Conservation (phyloP, 2,797 vertebrate species). For the Esox masquinongy region DNA sequence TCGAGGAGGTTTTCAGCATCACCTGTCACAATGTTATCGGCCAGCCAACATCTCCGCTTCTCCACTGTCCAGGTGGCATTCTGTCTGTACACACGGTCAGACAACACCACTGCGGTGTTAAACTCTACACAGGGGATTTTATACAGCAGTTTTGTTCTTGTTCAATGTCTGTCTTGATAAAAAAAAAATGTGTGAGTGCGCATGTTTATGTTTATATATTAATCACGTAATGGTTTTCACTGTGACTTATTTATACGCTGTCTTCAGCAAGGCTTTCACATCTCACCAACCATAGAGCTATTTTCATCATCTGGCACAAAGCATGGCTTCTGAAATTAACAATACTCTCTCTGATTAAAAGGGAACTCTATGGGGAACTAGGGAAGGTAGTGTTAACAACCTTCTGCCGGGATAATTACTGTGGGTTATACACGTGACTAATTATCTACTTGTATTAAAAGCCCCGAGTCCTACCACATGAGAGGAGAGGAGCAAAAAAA, state of each 20-base stretch:
- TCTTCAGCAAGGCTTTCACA: conserved; percentile 13
- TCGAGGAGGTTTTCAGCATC: conserved; percentile 2
- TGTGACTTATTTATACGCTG: background rate
- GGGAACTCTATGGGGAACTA: conserved; percentile 59
- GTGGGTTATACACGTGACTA: conserved; percentile 53
- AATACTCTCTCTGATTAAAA: conserved; percentile 58
- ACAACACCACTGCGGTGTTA: background rate
- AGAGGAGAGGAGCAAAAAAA: conserved; percentile 26
- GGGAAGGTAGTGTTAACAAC: conserved; percentile 61
- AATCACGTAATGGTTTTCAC: background rate
- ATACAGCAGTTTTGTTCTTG: background rate
- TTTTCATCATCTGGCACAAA: conserved; percentile 40
- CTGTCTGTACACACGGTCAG: background rate
- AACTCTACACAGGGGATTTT: background rate
- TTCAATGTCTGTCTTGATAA: background rate
- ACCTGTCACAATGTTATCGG: background rate
- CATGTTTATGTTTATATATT: background rate
- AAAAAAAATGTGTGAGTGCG: background rate
- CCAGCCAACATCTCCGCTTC: background rate
- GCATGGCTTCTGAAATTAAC: conserved; percentile 36
- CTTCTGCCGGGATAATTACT: conserved; percentile 56
- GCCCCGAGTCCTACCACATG: conserved; percentile 30
- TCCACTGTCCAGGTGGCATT: background rate
- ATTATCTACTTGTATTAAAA: conserved; percentile 59
- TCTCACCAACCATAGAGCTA: conserved; percentile 42